A percentile compares a stretch with the other conserved stretches of the same genome.
Conservation (phyloP, 2,888 invertebrate genomes). For the Athalia cordata region DNA sequence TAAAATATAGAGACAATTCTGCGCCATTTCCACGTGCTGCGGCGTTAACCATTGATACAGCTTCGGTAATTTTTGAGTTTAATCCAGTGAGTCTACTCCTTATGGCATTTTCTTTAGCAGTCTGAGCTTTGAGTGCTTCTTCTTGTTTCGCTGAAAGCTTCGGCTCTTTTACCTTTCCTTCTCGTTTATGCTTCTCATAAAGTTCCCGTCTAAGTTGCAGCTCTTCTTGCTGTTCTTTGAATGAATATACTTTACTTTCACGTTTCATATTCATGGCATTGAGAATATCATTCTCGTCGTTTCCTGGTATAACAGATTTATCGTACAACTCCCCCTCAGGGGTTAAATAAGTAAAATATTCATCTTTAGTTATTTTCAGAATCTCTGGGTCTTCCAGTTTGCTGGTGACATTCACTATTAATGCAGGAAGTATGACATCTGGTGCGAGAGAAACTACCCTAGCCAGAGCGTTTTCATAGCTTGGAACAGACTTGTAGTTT, state of each 20-base stretch:
- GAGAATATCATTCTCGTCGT: slow-evolving; percentile 73
- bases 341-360: slow-evolving; percentile 87
- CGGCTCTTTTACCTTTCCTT: slow-evolving; percentile 85
- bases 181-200: slow-evolving; percentile 89
- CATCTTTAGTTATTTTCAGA: slow-evolving; percentile 84
- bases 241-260: slow-evolving; percentile 97
- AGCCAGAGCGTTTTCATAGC: slow-evolving; percentile 83
- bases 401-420: slow-evolving; percentile 79
- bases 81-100: slow-evolving; percentile 79
- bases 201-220: slow-evolving; percentile 93
- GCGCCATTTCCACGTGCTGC: slow-evolving; percentile 75
- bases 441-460: slow-evolving; percentile 81
- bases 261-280: slow-evolving; percentile 88
- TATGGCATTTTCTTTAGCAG: slow-evolving; percentile 88
- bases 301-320: slow-evolving; percentile 85
- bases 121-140: slow-evolving; percentile 90
- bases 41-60: slow-evolving; percentile 75
- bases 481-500: slow-evolving; percentile 75
- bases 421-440: slow-evolving; percentile 79
- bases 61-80: slow-evolving; percentile 65
- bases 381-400: slow-evolving; percentile 81
- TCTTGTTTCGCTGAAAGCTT: slow-evolving; percentile 91
- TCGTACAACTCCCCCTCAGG: slow-evolving; percentile 95
- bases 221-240: slow-evolving; percentile 97
- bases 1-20: slow-evolving; percentile 76